Percentiles rank a stretch among this genome's conserved stretches.
Conservation (phyloP, 2,888 invertebrate species). For the Reticulitermes lucifugus region DNA sequence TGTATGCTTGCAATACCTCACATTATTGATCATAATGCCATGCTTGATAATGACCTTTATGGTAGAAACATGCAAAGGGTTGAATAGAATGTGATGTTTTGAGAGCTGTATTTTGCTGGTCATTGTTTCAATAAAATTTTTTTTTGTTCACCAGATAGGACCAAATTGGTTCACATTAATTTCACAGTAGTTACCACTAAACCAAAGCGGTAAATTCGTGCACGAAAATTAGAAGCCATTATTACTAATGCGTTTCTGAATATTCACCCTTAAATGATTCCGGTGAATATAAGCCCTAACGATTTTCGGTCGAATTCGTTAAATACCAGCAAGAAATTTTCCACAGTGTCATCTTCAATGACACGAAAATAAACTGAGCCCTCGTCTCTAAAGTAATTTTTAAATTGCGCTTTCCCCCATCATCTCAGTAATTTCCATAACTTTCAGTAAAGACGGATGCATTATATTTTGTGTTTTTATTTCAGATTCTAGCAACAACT, state of each 20-base stretch:
- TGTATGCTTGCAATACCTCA: too few species aligned
- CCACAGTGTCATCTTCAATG: background rate
- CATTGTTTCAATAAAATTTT: too few species aligned
- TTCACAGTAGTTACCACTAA: background rate
- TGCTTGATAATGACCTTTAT: too few species aligned
- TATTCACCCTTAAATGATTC: background rate
- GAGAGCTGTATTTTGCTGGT: too few species aligned
- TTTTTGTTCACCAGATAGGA: too few species aligned
- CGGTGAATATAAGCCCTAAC: background rate
- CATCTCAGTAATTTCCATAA: background rate
- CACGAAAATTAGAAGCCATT: background rate
- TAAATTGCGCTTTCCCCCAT: background rate
- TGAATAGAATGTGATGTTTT: too few species aligned
- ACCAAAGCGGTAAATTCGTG: background rate
- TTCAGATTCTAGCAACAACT: background rate
- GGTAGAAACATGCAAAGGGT: too few species aligned
- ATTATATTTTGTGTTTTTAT: background rate
- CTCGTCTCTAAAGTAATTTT: background rate
- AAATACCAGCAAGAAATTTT: background rate
- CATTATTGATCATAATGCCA: too few species aligned
- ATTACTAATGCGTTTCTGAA: background rate
- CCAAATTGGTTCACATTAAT: background rate
- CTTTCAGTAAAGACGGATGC: background rate
- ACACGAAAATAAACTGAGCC: background rate
- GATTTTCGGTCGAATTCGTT: background rate